Percentiles rank a stretch among this genome's conserved stretches.
Evolutionary conservation across 2,113 vertebrate genomes (phyloP).

Genomic region (Pelvicachromis taeniatus): DNA sequence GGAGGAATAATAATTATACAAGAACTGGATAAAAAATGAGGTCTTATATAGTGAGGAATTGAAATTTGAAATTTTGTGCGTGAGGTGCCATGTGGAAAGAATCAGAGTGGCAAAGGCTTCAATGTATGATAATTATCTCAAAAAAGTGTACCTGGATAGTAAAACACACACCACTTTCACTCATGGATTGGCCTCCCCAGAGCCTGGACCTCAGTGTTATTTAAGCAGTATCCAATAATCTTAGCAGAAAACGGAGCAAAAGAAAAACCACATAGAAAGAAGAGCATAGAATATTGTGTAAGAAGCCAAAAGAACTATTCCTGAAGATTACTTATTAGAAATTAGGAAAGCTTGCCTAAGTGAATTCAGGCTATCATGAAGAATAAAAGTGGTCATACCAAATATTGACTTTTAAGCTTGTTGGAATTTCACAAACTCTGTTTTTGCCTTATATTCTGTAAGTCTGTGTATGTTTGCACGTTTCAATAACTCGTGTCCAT

Average conservation of each 20-base stretch:
- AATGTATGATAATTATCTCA: not conserved
- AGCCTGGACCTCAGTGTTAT: not conserved
- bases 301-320: not conserved
- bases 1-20: not conserved
- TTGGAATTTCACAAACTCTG: not conserved
- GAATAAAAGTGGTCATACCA: not conserved
- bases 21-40: not conserved
- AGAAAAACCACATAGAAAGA: not conserved
- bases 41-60: not conserved
- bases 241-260: not conserved
- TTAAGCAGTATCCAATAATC: not conserved
- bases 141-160: not conserved
- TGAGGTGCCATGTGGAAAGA: not conserved
- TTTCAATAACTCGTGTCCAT: not conserved
- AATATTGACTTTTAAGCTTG: not conserved
- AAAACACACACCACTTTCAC: not conserved
- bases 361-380: not conserved
- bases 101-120: not conserved
- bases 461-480: not conserved
- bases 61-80: not conserved
- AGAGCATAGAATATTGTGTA: not conserved
- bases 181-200: not conserved
- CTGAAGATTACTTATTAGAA: rapidly evolving
- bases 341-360: not conserved
- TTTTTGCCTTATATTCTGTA: not conserved